These are phyloP conservation scores for Epicauta chinensis DNA, from an alignment of 1,140 invertebrate genomes.

Conservation along the genomic window DNA sequence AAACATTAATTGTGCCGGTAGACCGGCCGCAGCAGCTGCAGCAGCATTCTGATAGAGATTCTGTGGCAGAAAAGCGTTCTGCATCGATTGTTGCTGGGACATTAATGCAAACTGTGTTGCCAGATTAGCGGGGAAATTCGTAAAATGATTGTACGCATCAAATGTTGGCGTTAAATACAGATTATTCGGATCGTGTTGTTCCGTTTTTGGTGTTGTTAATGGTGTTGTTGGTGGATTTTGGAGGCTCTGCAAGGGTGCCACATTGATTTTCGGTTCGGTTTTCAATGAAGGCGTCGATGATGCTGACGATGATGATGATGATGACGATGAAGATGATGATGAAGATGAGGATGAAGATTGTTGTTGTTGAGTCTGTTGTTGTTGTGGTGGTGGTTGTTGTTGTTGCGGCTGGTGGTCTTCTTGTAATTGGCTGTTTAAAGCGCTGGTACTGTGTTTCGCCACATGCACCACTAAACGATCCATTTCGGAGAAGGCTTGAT, in stretches of 20 bases:
- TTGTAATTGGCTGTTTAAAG: slow-evolving; percentile 46
- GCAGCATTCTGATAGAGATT: slow-evolving; percentile 30
- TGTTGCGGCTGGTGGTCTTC: slow-evolving; percentile 43
- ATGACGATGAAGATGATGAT: slow-evolving; percentile 44
- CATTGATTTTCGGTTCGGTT: slow-evolving; percentile 36
- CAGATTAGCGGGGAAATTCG: slow-evolving; percentile 39
- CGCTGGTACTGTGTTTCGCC: slow-evolving; percentile 61
- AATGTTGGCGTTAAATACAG: slow-evolving; percentile 37
- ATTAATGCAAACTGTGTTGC: slow-evolving; percentile 39
- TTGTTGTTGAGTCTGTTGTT: slow-evolving; percentile 61
- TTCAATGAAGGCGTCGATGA: slow-evolving; percentile 12
- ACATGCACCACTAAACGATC: slow-evolving; percentile 62
- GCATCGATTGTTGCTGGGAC: slow-evolving; percentile 36
- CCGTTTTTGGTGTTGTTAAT: slow-evolving; percentile 11
- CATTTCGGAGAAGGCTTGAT: slow-evolving; percentile 69
- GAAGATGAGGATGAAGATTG: slow-evolving; percentile 47
- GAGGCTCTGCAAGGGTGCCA: slow-evolving; percentile 36
- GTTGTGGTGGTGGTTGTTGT: slow-evolving; percentile 18
- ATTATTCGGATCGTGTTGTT: slow-evolving; percentile 21
- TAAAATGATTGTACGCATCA: slow-evolving; percentile 40
- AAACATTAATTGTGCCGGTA: slow-evolving; percentile 39
- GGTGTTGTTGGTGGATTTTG: slow-evolving; percentile 23
- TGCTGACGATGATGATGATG: slow-evolving; percentile 10
- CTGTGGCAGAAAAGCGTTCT: slow-evolving; percentile 32
- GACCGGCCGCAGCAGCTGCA: slow-evolving; percentile 9